Evolutionary conservation across 1,140 invertebrate species (phyloP), one percentile per base, ranked within the genome.

Genomic region (Adoxophyes honmai): DNA sequence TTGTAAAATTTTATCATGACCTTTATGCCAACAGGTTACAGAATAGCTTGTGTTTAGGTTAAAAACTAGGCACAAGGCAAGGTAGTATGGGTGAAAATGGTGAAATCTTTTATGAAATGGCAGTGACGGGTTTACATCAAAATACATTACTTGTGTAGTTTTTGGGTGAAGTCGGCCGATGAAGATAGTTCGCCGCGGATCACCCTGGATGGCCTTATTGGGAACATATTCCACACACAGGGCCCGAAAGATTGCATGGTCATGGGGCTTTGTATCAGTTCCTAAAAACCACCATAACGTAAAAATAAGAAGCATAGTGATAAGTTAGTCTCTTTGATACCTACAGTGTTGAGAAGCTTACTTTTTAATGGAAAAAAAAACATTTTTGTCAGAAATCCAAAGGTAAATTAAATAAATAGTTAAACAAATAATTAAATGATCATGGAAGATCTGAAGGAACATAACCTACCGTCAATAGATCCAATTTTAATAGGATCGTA

Each of bases 181-280:
- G 88, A 97, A 97, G 38, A 98, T 73, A 7, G 95, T 97, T 73
- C 91, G 90, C 55, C 92, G 85, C 35, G 95, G 92, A 64, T 94
- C 91, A 21, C 95, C 94, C 83, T 91, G 91, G 4, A 94, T 90
- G 53, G 90, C 88, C 66, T 91, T 91, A 59, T 93, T 92, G 0
- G 95, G 93, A 38, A 88, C 88, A 68, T 96, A 97, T 56, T 92
- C 91, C 0, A 94, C 90, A 62, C 91, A 75, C 16, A 96, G 82
- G 1, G 96, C 96, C 70, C 96, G 87, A 21, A 93, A 77, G 37
- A 98, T 91, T 28, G 91, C 96, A 73, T 91, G 92, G 75, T 98
- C 96, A 74, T 98, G 96, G 8, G 96, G 94, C 53, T 93, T 92
- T 4, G 89, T 92, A 78, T 97, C 96, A 13, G 96, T 97, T 0